These are phyloP conservation scores for Sialis lutaria DNA, from an alignment of 2,888 invertebrate genomes.

Conservation along the genomic window DNA sequence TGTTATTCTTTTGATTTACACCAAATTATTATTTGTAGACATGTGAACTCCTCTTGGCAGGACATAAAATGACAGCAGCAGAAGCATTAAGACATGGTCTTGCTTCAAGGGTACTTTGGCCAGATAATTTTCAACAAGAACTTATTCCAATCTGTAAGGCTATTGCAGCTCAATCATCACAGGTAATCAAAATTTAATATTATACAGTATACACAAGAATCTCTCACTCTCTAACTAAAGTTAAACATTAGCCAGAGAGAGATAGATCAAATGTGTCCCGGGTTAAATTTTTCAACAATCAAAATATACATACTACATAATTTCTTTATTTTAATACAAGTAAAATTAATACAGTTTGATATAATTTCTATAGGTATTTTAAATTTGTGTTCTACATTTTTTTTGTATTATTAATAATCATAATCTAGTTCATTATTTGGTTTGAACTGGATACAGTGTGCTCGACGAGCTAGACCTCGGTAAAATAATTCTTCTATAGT, in stretches of 20 bases:
- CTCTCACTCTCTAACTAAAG: too few relatives aligned
- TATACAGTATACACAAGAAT: neutral
- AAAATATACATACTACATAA: too few relatives aligned
- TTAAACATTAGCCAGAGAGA: too few relatives aligned
- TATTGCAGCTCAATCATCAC: conserved; percentile 54
- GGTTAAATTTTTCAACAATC: too few relatives aligned
- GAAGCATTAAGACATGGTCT: conserved; percentile 66
- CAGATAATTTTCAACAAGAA: conserved; percentile 59
- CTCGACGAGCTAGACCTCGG: conserved; percentile 34
- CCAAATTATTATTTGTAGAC: conserved; percentile 33
- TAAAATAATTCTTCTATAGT: conserved; percentile 37
- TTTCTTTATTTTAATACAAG: too few relatives aligned
- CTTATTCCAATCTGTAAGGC: conserved; percentile 46
- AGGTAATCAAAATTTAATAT: conserved; percentile 36
- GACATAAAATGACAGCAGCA: conserved; percentile 58
- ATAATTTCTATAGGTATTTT: too few relatives aligned
- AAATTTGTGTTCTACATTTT: too few relatives aligned
- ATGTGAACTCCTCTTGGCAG: conserved; percentile 48
- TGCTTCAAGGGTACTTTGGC: conserved; percentile 63
- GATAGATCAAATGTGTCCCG: too few relatives aligned
- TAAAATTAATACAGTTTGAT: too few relatives aligned
- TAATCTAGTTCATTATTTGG: conserved; percentile 15
- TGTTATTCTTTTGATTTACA: conserved; percentile 20
- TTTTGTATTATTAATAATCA: neutral
- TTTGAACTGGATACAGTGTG: conserved; percentile 29